Percentiles rank a stretch among this genome's conserved stretches.
Conservation (phyloP, 2,888 invertebrate genomes). For the Ernsta delagoae region DNA sequence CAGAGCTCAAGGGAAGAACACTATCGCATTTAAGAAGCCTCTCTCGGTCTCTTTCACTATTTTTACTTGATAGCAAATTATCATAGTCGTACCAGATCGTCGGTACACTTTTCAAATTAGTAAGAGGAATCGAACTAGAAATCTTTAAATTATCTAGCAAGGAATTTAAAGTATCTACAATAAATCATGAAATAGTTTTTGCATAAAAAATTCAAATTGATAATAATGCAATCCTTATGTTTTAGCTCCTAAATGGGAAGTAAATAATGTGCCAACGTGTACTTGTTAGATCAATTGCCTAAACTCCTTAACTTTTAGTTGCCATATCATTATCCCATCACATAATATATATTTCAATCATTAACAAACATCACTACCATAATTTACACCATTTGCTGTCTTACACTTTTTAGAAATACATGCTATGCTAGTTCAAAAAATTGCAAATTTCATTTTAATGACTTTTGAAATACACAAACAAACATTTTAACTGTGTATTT, state of each 20-base stretch:
- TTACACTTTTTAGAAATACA: no score
- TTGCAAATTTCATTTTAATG: no score
- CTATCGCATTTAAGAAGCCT: slow-evolving; percentile 17
- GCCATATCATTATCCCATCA: slow-evolving; percentile 7
- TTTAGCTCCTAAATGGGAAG: slow-evolving; percentile 11
- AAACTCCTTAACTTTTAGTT: slow-evolving; percentile 17
- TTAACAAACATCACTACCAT: not conserved
- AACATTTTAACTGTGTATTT: no score
- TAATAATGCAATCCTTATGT: not conserved
- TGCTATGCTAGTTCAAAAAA: no score
- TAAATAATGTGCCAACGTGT: slow-evolving; percentile 14
- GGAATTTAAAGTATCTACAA: slow-evolving; percentile 3
- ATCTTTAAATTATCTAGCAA: slow-evolving; percentile 11
- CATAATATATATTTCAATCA: not conserved
- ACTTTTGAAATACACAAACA: no score
- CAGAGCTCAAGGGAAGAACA: slow-evolving; percentile 20
- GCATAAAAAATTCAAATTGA: not conserved
- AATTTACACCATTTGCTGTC: not conserved
- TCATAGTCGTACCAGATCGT: slow-evolving; percentile 24
- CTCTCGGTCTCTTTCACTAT: slow-evolving; percentile 1
- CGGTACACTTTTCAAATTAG: not conserved
- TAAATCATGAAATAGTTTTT: slow-evolving; percentile 7
- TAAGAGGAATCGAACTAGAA: slow-evolving; percentile 7
- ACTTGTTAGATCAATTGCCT: not conserved
- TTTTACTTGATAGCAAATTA: slow-evolving; percentile 13